phyloP scores from a whole-genome alignment of 2,888 invertebrate genomes.

The Mimumesa dahlbomi region DNA sequence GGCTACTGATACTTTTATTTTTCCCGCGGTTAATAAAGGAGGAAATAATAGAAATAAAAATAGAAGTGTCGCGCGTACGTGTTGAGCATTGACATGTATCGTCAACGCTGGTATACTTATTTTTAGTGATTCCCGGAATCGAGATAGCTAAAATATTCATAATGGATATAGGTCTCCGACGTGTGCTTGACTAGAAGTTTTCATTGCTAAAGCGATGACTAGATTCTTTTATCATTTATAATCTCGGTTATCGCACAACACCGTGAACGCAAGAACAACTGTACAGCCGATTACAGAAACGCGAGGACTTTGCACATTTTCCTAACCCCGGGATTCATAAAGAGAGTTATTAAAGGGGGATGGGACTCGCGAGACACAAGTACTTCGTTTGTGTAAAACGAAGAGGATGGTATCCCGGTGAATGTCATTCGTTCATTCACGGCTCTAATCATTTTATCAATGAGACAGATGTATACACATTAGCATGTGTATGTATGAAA shows the following conservation, averaged over 20 bases:
- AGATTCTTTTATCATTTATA: slow-evolving; percentile 2
- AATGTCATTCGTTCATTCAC: slow-evolving; percentile 1
- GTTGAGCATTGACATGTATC: not conserved
- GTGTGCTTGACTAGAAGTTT: slow-evolving; percentile 5
- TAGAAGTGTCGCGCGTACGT: not conserved
- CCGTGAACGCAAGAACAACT: too few species aligned
- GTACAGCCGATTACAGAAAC: too few species aligned
- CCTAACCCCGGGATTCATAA: too few species aligned
- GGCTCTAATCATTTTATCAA: too few species aligned
- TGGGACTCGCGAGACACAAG: too few species aligned
- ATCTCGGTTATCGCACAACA: not conserved
- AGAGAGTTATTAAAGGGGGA: too few species aligned
- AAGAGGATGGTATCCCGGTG: not conserved
- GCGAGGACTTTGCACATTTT: too few species aligned
- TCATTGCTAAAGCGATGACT: not conserved
- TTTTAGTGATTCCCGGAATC: slow-evolving; percentile 26
- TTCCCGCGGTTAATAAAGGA: not conserved
- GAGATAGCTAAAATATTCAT: slow-evolving; percentile 18
- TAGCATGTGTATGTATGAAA: too few species aligned
- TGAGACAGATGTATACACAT: too few species aligned
- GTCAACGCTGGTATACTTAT: slow-evolving; percentile 18
- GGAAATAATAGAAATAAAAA: slow-evolving; percentile 6
- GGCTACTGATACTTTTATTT: slow-evolving; percentile 3
- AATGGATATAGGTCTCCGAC: slow-evolving; percentile 10
- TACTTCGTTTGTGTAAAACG: too few species aligned